Conservation (phyloP, 2,888 invertebrate genomes). For the Andricus curvator region DNA sequence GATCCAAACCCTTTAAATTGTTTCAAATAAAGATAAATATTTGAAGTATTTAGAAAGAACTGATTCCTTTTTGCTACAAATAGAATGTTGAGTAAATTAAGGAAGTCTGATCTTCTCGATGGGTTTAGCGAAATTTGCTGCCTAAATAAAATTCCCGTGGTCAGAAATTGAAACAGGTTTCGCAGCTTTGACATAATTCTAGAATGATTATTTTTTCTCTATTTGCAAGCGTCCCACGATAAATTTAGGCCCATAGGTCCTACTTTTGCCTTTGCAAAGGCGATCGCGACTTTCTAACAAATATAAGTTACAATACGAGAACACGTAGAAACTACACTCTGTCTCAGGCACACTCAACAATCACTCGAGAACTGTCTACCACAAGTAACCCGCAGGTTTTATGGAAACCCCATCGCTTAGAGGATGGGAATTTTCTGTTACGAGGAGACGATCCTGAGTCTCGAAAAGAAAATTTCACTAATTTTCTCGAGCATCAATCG, state of each 20-base stretch:
- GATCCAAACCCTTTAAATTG: constrained; percentile 3
- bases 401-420: constrained; percentile 14
- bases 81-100: background rate
- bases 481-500: background rate
- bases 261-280: constrained; percentile 11
- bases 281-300: constrained; percentile 13
- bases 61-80: background rate
- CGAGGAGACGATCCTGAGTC: constrained; percentile 15
- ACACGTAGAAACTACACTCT: constrained; percentile 34
- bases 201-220: background rate
- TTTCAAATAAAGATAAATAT: constrained; percentile 28
- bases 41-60: background rate
- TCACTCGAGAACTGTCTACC: constrained; percentile 37
- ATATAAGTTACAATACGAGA: constrained; percentile 35
- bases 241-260: constrained; percentile 30
- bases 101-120: background rate
- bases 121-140: background rate
- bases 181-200: background rate
- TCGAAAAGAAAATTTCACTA: background rate
- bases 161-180: background rate
- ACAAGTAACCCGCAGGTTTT: constrained; percentile 23
- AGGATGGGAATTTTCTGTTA: background rate
- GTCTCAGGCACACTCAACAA: constrained; percentile 30
- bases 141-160: background rate
- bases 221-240: constrained; percentile 30